A percentile compares a stretch with the other conserved stretches of the same genome.
phyloP scores from a whole-genome alignment of 2,113 vertebrate species.

The Gallinago media region DNA sequence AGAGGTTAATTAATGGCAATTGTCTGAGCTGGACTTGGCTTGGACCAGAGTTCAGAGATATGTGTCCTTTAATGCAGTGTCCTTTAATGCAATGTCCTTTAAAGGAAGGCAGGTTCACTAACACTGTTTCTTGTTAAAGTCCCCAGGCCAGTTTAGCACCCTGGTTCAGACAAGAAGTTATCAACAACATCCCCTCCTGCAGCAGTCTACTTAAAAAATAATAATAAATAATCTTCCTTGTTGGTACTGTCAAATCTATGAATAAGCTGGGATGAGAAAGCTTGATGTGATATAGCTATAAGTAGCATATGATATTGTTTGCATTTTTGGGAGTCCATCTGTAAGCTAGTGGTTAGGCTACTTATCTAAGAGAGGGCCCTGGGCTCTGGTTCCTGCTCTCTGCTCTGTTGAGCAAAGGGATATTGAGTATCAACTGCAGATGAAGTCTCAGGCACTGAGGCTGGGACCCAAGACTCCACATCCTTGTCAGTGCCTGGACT shows the following conservation, averaged over 20 bases:
- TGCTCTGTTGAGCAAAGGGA: background rate
- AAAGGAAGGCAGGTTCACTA: background rate
- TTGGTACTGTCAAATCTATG: background rate
- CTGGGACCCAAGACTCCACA: background rate
- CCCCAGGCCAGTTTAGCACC: background rate
- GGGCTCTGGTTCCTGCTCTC: background rate
- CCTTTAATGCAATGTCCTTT: background rate
- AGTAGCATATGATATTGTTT: background rate
- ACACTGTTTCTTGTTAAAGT: background rate
- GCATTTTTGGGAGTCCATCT: background rate
- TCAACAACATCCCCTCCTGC: background rate
- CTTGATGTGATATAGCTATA: background rate
- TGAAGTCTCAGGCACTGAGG: background rate
- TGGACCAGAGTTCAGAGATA: background rate
- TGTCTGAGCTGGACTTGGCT: background rate
- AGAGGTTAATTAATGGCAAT: slow-evolving; percentile 9
- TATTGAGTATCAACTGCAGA: background rate
- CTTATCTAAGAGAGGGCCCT: background rate
- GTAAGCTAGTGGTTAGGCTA: background rate
- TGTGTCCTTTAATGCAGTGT: background rate
- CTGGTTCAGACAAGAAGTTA: background rate
- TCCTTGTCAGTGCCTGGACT: background rate
- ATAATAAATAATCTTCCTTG: background rate
- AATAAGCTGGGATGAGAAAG: background rate
- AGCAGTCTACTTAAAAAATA: background rate